Percentiles rank a stretch among this genome's conserved stretches.
Conservation (phyloP, 1,140 invertebrate genomes). For the Leptinotarsa texana region DNA sequence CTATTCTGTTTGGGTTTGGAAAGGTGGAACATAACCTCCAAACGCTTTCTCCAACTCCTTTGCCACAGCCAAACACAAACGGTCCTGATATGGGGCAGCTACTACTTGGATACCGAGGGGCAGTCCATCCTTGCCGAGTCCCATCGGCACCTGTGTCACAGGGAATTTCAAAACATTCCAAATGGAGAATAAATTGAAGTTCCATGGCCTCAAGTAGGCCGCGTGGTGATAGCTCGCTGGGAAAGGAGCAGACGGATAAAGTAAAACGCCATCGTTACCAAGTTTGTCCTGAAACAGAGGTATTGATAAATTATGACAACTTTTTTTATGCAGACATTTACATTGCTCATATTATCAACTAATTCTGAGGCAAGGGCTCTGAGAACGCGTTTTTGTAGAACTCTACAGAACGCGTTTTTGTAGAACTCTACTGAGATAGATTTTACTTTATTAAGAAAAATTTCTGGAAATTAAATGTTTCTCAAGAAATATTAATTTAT, state of each 20-base stretch:
- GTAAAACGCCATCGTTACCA: conserved; percentile 77
- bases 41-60: conserved; percentile 78
- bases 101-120: conserved; percentile 85
- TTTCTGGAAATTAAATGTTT: too few relatives aligned
- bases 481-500: too few relatives aligned
- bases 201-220: conserved; percentile 77
- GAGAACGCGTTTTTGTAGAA: too few relatives aligned
- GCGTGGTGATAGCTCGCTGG: conserved; percentile 86
- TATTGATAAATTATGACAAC: background rate
- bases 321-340: too few relatives aligned
- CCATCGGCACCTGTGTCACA: conserved; percentile 80
- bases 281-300: conserved; percentile 64
- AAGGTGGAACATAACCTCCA: conserved; percentile 80
- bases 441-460: too few relatives aligned
- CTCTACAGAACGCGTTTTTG: too few relatives aligned
- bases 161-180: conserved; percentile 88
- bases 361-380: too few relatives aligned
- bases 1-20: conserved; percentile 30
- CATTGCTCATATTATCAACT: too few relatives aligned
- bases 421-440: too few relatives aligned
- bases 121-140: conserved; percentile 72
- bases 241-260: conserved; percentile 83
- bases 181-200: conserved; percentile 87
- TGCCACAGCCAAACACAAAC: conserved; percentile 82
- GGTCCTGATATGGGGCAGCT: conserved; percentile 76